Base-by-base conservation (phyloP, 2,888 invertebrate genomes). In the Athrips mouffetella region DNA sequence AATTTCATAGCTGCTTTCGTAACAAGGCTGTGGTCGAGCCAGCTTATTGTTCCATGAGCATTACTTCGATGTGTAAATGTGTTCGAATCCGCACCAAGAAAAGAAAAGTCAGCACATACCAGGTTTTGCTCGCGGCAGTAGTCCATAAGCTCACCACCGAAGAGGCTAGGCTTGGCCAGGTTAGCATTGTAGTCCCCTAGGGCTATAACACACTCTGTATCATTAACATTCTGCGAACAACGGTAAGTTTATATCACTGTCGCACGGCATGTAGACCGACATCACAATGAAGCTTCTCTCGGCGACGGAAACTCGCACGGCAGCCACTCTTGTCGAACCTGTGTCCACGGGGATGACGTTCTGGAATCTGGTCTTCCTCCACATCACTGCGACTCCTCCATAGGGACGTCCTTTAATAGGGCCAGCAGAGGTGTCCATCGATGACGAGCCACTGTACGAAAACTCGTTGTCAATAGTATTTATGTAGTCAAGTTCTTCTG, bases 201-300 rank as follows among this genome's bases (percentile, higher is more conserved):
- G 1, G 4, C n/a, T n/a, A n/a, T n/a, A 6, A 48, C 42, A 13
- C 6, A 13, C 13, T 48, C 48, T 2, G 11, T 13, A 25, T 39
- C 52, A 15, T 11, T 52, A 16, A 31, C 41, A 41, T 8, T 45
- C 33, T 2, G 50, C 30, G 35, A 52, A 52, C 11, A 29, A n/a
- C 1, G 44, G 20, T 11, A 44, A 30, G 30, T 44, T 44, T 16
- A n/a, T 30, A 2, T 1, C 16, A 7, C 10, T 18, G 18, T 30
- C 20, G 5, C 27, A 27, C 13, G 44, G 44, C 30, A 44, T 44
- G 11, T 42, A 42, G 1, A 42, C 29, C 10, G 15, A 16, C 11
- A 42, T 29, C 18, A 42, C 42, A 1, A 42, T 16, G 10, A 29
- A 20, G 6, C n/a, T 20, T 11, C 30, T 10, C 1, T 44, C 21